phyloP scores from a whole-genome alignment of 2,113 vertebrate genomes.

The Scortum barcoo region DNA sequence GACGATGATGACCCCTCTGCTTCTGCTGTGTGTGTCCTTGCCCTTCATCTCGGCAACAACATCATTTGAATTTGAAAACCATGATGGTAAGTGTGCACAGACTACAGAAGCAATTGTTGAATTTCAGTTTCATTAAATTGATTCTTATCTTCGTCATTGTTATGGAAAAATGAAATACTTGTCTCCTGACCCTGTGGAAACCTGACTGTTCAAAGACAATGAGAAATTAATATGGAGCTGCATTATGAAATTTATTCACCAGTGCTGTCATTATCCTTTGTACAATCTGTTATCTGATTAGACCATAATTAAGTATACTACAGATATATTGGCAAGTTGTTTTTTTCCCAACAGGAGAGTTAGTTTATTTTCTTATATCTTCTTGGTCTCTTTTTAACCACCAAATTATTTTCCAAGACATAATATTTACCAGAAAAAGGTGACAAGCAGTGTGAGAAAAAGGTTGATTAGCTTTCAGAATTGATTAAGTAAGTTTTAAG shows the following conservation, averaged over 20 bases:
- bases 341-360: too few relatives aligned
- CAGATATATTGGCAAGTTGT: neutral
- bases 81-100: constrained; percentile 78
- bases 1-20: constrained; percentile 93
- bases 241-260: neutral
- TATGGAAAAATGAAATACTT: neutral
- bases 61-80: constrained; percentile 82
- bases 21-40: constrained; percentile 90
- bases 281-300: neutral
- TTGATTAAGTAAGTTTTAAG: neutral
- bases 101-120: neutral
- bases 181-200: neutral
- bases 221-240: neutral
- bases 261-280: neutral
- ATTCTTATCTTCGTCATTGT: neutral
- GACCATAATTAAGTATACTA: neutral
- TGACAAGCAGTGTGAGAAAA: neutral
- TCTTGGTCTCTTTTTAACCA: neutral
- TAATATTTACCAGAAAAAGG: too few relatives aligned
- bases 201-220: neutral
- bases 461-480: neutral
- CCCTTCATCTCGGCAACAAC: constrained; percentile 83
- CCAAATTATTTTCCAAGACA: neutral
- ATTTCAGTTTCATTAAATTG: neutral
- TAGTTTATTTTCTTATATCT: neutral